Conservation (phyloP, 2,113 vertebrate species). For the Amblyopsis rosae region DNA sequence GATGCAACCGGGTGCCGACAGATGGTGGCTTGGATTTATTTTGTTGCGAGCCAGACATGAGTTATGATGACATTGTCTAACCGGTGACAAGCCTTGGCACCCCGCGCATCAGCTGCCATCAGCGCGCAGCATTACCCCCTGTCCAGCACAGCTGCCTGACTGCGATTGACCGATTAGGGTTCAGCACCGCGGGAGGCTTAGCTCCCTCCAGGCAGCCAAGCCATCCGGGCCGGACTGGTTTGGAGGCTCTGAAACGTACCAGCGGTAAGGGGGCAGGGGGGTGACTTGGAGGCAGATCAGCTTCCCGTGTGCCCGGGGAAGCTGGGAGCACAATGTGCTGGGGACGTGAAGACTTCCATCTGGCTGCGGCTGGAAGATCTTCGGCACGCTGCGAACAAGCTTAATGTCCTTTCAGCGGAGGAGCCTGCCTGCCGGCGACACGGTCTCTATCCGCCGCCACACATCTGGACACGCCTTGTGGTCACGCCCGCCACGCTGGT, state of each 20-base stretch:
- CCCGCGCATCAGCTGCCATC: constrained; percentile 24
- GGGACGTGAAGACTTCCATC: constrained; percentile 12
- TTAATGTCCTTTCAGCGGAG: constrained; percentile 20
- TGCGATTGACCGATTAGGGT: constrained; percentile 3
- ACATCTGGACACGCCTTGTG: constrained; percentile 45
- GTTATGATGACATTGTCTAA: constrained; percentile 40
- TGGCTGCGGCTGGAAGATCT: not conserved
- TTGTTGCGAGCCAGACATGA: constrained; percentile 30
- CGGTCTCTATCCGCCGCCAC: constrained; percentile 4
- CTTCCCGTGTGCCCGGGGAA: constrained; percentile 10
- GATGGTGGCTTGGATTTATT: constrained; percentile 40
- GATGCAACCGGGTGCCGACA: constrained; percentile 21
- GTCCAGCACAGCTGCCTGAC: constrained; percentile 20
- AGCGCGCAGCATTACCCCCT: constrained; percentile 17
- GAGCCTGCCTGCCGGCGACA: constrained; percentile 17
- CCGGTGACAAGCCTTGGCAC: constrained; percentile 21
- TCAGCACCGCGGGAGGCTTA: not conserved
- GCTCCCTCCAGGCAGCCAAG: not conserved
- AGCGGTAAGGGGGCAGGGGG: constrained; percentile 6
- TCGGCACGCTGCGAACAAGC: constrained; percentile 26
- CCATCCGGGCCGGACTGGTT: not conserved
- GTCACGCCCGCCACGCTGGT: constrained; percentile 7
- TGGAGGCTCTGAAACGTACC: constrained; percentile 13
- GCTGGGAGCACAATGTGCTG: constrained; percentile 12
- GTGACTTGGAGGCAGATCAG: constrained; percentile 15